phyloP scores from a whole-genome alignment of 1,140 invertebrate species.

The Drosophila orena region DNA sequence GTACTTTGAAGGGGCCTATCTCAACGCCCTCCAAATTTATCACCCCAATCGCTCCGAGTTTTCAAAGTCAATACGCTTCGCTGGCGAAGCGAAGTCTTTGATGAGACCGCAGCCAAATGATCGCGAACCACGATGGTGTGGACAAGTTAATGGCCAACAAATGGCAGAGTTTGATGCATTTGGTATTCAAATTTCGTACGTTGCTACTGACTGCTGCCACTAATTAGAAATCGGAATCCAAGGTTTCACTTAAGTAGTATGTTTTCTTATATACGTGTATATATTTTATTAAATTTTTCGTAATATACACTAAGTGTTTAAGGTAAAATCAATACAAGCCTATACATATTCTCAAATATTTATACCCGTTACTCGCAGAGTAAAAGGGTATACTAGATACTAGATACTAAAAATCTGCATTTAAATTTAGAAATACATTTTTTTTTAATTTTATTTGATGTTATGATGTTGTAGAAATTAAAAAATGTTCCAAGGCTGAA shows the following conservation, averaged over 20 bases:
- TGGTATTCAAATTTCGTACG: constrained; percentile 4
- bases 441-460: no score
- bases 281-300: not conserved
- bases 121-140: constrained; percentile 7
- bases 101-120: constrained; percentile 40
- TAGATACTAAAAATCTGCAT: no score
- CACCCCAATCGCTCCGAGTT: constrained; percentile 66
- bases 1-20: constrained; percentile 62
- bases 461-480: no score
- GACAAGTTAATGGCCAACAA: constrained; percentile 61
- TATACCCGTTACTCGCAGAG: no score
- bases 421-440: no score
- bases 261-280: not conserved
- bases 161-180: constrained; percentile 59
- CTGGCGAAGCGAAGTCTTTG: constrained; percentile 43
- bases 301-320: no score
- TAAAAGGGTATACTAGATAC: no score
- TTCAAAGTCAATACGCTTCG: constrained; percentile 69
- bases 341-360: no score
- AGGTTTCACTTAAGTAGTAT: not conserved
- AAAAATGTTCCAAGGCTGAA: no score
- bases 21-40: constrained; percentile 59
- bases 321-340: no score
- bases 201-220: constrained; percentile 3
- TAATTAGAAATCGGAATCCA: not conserved